Percentiles rank a stretch among this genome's conserved stretches.
Evolutionary conservation across 1,140 invertebrate genomes (phyloP).

Genomic region (Drosophila quadrilineata): DNA sequence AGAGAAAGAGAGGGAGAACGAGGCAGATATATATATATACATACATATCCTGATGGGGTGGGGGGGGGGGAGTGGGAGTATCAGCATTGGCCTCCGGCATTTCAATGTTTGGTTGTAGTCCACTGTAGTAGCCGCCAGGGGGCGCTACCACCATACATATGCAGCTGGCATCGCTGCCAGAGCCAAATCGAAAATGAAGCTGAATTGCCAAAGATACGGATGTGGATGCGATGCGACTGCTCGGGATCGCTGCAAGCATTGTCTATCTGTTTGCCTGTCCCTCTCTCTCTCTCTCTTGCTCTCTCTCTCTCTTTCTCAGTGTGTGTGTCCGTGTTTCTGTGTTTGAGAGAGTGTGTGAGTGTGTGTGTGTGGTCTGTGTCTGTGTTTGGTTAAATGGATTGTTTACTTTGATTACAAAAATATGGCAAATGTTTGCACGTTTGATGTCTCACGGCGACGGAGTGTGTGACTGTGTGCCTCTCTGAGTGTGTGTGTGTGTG

Average conservation of each 20-base stretch:
- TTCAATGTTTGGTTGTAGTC: slow-evolving; percentile 39
- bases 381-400: slow-evolving; percentile 75
- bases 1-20: background rate
- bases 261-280: no score
- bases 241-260: background rate
- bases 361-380: slow-evolving; percentile 21
- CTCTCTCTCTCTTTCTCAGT: no score
- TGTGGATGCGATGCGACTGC: slow-evolving; percentile 20
- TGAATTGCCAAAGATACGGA: slow-evolving; percentile 58
- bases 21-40: no score
- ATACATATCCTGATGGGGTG: no score
- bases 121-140: slow-evolving; percentile 51
- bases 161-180: background rate
- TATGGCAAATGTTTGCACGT: slow-evolving; percentile 75
- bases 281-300: no score
- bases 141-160: no score
- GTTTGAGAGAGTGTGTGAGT: no score
- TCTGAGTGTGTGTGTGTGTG: background rate
- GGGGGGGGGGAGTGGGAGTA: slow-evolving; percentile 1
- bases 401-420: slow-evolving; percentile 79
- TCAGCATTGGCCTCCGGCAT: background rate
- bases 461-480: slow-evolving; percentile 8
- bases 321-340: slow-evolving; percentile 4
- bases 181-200: slow-evolving; percentile 45
- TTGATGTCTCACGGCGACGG: slow-evolving; percentile 52